Percentiles rank a stretch among this genome's conserved stretches.
Evolutionary conservation across 2,113 vertebrate species (phyloP).

Genomic region (Porphyrio hochstetteri): DNA sequence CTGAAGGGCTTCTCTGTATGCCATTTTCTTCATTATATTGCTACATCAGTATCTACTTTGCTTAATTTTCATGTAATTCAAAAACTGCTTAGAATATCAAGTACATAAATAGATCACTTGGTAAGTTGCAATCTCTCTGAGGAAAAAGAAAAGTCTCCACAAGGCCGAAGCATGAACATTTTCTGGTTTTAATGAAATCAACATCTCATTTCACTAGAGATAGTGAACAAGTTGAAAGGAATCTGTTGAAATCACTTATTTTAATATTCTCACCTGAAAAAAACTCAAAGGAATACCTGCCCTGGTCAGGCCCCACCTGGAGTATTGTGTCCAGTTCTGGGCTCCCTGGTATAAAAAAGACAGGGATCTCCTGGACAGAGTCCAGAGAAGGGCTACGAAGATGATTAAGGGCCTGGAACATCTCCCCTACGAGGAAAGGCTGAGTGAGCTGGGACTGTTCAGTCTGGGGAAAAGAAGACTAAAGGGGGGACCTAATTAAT

Average conservation of each 20-base stretch:
- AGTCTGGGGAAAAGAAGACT: too few species aligned
- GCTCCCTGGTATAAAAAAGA: too few species aligned
- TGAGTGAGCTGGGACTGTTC: too few species aligned
- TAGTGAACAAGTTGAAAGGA: neutral
- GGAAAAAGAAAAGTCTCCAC: neutral
- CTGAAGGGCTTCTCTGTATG: neutral
- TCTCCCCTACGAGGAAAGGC: too few species aligned
- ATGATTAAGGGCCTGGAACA: too few species aligned
- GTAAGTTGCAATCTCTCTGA: neutral
- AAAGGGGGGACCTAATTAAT: too few species aligned
- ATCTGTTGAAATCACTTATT: neutral
- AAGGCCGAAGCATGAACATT: neutral
- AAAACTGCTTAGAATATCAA: neutral
- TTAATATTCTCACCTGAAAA: neutral
- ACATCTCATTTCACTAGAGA: neutral
- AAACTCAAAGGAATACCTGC: neutral
- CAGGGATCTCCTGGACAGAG: too few species aligned
- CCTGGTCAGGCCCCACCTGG: too few species aligned
- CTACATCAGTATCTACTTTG: neutral
- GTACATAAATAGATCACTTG: neutral
- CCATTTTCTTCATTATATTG: neutral
- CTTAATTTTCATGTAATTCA: conserved; percentile 3
- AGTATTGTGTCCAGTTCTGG: too few species aligned
- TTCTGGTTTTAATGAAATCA: neutral
- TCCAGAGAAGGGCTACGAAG: too few species aligned